phyloP scores from a whole-genome alignment of 2,113 vertebrate species.

The Thomomys bottae region DNA sequence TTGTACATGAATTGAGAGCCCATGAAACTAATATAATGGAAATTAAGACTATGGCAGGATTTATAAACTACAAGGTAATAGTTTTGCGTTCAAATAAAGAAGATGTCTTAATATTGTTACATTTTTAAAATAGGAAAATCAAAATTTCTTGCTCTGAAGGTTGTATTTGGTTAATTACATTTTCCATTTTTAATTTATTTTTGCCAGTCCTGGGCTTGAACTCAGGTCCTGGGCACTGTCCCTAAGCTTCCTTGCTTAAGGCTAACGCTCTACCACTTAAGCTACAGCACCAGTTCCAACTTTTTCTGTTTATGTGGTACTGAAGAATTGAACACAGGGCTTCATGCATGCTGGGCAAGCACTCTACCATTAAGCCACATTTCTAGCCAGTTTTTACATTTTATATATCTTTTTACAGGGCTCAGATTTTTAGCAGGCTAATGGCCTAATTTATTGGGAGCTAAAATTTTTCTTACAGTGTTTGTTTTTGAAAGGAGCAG shows the following conservation, averaged over 20 bases:
- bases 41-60: slow-evolving; percentile 99
- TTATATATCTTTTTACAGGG: too few species aligned
- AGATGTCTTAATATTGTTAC: slow-evolving; percentile 31
- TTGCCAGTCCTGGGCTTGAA: background rate
- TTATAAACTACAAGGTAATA: slow-evolving; percentile 98
- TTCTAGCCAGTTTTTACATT: too few species aligned
- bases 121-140: slow-evolving; percentile 34
- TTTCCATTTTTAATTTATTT: background rate
- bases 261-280: too few species aligned
- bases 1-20: slow-evolving; percentile 96
- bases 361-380: too few species aligned
- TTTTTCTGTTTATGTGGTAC: too few species aligned
- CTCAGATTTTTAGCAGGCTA: background rate
- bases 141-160: slow-evolving; percentile 40
- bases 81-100: slow-evolving; percentile 42
- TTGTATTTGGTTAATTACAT: background rate
- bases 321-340: too few species aligned
- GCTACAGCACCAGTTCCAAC: too few species aligned
- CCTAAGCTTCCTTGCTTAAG: too few species aligned
- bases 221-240: too few species aligned
- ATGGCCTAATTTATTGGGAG: background rate
- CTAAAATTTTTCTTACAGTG: background rate
- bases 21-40: slow-evolving; percentile 99
- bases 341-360: too few species aligned
- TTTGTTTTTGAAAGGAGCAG: background rate